These are phyloP conservation scores for Drosophila jambulina DNA, from an alignment of 1,140 invertebrate genomes.

Conservation along the genomic window DNA sequence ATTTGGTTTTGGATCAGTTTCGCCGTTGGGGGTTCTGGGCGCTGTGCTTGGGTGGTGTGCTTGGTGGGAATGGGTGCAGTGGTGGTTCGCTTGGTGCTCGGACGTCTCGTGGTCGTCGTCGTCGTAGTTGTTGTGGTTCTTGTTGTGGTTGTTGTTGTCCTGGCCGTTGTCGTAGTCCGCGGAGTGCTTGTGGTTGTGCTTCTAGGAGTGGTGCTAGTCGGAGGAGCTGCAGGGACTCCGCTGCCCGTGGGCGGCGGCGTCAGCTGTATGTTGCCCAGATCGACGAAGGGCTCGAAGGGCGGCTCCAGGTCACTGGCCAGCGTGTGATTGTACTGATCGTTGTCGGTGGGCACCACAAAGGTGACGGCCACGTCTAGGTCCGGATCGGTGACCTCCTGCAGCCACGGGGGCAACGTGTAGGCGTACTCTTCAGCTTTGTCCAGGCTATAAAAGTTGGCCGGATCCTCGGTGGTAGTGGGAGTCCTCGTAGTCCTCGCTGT, in stretches of 20 bases:
- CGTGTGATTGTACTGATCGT: conserved; percentile 78
- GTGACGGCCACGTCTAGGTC: conserved; percentile 80
- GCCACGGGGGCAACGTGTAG: conserved; percentile 75
- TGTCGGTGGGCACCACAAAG: conserved; percentile 73
- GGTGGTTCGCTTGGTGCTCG: conserved; percentile 41
- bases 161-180: conserved; percentile 51
- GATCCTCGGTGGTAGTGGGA: conserved; percentile 55
- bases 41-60: conserved; percentile 44
- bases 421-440: conserved; percentile 65
- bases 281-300: conserved; percentile 73
- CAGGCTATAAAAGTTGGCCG: conserved; percentile 52
- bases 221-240: conserved; percentile 12
- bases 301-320: conserved; percentile 69
- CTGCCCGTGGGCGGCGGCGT: conserved; percentile 48
- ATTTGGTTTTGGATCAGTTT: conserved; percentile 51
- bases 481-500: conserved; percentile 12
- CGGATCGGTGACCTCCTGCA: conserved; percentile 78
- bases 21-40: conserved; percentile 23
- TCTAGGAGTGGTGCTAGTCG: conserved; percentile 30
- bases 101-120: conserved; percentile 60
- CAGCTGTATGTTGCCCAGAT: conserved; percentile 69
- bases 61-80: conserved; percentile 66
- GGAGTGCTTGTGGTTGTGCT: conserved; percentile 36
- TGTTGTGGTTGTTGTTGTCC: conserved; percentile 56
- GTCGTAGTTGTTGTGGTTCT: conserved; percentile 22